These are phyloP conservation scores for Platycheirus rosarum DNA, from an alignment of 2,888 invertebrate species.

Conservation along the genomic window DNA sequence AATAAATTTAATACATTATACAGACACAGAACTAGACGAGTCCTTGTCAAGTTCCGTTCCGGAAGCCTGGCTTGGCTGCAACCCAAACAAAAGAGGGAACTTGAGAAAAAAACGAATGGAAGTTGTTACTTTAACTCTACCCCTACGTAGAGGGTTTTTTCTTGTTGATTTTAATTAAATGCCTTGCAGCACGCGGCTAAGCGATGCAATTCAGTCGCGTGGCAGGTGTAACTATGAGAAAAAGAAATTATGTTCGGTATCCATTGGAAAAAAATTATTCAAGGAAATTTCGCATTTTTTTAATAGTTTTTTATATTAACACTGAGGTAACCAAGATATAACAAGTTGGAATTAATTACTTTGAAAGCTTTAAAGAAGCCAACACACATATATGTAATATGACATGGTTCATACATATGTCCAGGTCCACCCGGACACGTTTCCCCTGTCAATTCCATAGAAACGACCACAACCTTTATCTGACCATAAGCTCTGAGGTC, in stretches of 20 bases:
- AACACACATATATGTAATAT: no score
- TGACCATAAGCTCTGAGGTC: no score
- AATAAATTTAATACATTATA: conserved; percentile 67
- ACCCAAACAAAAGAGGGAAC: conserved; percentile 47
- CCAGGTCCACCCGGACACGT: no score
- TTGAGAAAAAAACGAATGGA: conserved; percentile 41
- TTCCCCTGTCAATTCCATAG: no score
- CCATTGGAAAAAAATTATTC: no score
- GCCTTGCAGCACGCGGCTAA: conserved; percentile 38
- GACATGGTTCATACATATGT: no score
- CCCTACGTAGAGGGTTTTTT: conserved; percentile 22
- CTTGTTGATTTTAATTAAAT: conserved; percentile 64
- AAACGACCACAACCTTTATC: no score
- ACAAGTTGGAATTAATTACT: no score
- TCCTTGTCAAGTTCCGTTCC: conserved; percentile 55
- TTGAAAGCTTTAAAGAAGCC: no score
- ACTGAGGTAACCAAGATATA: no score
- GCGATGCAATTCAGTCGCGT: conserved; percentile 64
- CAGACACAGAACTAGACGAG: conserved; percentile 45
- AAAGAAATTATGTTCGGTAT: background rate
- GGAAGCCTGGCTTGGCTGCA: conserved; percentile 24
- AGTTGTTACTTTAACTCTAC: conserved; percentile 16
- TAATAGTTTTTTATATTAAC: no score
- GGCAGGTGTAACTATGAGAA: conserved; percentile 65
- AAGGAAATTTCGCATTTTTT: no score